Conservation (phyloP, 2,797 vertebrate species). For the Naso thynnoides region DNA sequence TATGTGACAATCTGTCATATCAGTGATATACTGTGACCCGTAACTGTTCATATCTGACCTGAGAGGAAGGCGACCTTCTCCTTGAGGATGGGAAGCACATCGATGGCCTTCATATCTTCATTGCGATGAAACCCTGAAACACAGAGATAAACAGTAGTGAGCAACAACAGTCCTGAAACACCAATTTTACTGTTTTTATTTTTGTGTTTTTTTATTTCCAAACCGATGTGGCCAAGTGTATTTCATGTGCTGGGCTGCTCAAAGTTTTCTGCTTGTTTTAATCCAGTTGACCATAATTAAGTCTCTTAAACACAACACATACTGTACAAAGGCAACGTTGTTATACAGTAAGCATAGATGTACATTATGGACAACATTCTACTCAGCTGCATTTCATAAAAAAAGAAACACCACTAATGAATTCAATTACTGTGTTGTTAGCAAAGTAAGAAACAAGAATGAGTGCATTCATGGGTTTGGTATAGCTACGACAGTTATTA, state of each 20-base stretch:
- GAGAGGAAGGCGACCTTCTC: slow-evolving; percentile 98
- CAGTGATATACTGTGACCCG: background rate
- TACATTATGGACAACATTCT: background rate
- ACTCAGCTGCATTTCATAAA: background rate
- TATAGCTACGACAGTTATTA: too few relatives aligned
- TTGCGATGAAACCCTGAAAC: slow-evolving; percentile 96
- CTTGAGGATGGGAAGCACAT: slow-evolving; percentile 97
- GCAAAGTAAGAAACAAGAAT: background rate
- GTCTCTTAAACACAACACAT: too few relatives aligned
- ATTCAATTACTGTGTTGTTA: background rate
- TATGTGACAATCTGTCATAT: background rate
- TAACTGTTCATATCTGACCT: slow-evolving; percentile 77
- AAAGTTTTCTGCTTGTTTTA: slow-evolving; percentile 3
- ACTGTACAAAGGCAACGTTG: too few relatives aligned
- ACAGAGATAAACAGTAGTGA: slow-evolving; percentile 36
- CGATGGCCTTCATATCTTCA: slow-evolving; percentile 98
- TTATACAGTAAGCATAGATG: background rate
- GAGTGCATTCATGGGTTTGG: too few relatives aligned
- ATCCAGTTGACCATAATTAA: too few relatives aligned
- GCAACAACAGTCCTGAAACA: background rate
- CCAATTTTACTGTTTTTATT: background rate
- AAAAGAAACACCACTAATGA: background rate
- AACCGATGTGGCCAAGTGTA: background rate
- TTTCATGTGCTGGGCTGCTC: background rate
- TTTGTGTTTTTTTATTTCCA: background rate